Evolutionary conservation across 2,113 vertebrate genomes (phyloP), one percentile per base, ranked within the genome.

Genomic region (Lycocorax pyrrhopterus): DNA sequence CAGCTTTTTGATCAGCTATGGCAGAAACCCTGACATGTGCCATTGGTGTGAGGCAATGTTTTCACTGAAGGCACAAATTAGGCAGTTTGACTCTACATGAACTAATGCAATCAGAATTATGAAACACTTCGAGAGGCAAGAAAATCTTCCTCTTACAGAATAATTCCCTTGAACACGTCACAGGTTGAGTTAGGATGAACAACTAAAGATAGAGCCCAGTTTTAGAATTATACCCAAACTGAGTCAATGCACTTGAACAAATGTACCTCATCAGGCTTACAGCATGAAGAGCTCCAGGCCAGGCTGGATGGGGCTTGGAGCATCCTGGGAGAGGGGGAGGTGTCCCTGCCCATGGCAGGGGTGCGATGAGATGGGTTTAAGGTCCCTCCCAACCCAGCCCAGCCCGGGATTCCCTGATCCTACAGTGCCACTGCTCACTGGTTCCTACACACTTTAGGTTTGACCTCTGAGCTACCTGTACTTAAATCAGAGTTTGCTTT

Each of bases 191-290:
- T 9, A 16, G 26, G 53, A 21, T 14, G 10, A 76, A 29, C 23
- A n/a, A 2, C 12, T 11, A 16, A 73, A 25, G 9, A n/a, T 2
- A 47, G 0, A 39, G 5, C 1, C 23, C 32, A 6, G 17, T 21
- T 77, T 84, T 11, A 21, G 63, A 16, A 23, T 16, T 14, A 4
- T 1, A 39, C 23, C 14, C 56, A 33, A 58, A 52, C 17, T 13
- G 44, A 86, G 14, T 7, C 3, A 5, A 13, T 0, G 7, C 27
- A 16, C 39, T 32, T 46, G 47, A 71, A 15, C 11, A 21, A 60
- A 9, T 0, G 0, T 3, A 16, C 23, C 87, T 62, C 55, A 6
- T 4, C 20, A 18, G 4, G 47, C 22, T n/a, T 12, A 2, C 26
- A 19, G 9, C 13, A 1, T 0, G 22, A 4, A 21, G 51, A 32